Conservation (phyloP, 1,140 invertebrate species). For the Schlechtendalia chinensis region DNA sequence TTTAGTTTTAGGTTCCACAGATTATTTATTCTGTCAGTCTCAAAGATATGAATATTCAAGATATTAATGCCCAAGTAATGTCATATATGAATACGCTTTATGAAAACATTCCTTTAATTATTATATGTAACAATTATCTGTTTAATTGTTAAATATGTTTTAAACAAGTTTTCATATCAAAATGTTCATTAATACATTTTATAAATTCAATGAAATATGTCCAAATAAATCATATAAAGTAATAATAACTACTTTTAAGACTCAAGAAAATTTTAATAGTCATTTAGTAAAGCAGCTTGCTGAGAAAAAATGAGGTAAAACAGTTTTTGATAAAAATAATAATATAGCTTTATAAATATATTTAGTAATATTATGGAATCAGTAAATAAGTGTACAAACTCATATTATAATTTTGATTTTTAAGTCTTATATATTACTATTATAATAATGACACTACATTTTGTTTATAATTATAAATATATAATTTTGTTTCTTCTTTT, state of each 20-base stretch:
- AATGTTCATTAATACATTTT: constrained; percentile 7
- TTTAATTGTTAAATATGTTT: background rate
- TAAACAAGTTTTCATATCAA: background rate
- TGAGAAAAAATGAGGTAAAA: constrained; percentile 36
- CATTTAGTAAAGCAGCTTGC: background rate
- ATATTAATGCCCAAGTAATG: constrained; percentile 5
- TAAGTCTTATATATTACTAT: background rate
- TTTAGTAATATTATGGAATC: background rate
- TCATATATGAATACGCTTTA: constrained; percentile 35
- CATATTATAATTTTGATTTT: background rate
- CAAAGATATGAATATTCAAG: background rate
- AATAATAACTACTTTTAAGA: constrained; percentile 24
- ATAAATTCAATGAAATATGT: constrained; percentile 21
- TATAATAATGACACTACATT: background rate
- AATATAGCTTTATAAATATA: background rate
- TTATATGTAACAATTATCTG: constrained; percentile 20
- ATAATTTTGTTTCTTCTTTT: background rate
- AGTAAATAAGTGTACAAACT: background rate
- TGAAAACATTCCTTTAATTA: constrained; percentile 35
- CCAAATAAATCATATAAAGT: constrained; percentile 11
- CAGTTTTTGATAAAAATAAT: background rate
- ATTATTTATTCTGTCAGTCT: constrained; percentile 20
- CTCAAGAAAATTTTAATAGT: constrained; percentile 31
- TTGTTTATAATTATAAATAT: background rate
- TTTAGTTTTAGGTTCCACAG: constrained; percentile 16